These are phyloP conservation scores for Idaea dimidiata DNA, from an alignment of 2,888 invertebrate species.

Conservation along the genomic window DNA sequence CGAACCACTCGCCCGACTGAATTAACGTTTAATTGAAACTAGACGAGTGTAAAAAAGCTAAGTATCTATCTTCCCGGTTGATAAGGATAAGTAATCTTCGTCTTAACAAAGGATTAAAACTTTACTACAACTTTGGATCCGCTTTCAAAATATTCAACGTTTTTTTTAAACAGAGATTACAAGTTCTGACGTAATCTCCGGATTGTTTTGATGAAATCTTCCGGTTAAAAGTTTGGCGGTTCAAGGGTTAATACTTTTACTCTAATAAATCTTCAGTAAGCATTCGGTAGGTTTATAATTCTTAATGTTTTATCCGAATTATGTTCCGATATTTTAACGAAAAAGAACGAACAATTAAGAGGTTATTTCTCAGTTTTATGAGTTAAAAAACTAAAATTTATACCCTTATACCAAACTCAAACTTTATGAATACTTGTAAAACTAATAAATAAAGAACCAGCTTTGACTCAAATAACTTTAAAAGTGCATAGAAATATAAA, in stretches of 20 bases:
- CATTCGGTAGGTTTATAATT: conserved; percentile 14
- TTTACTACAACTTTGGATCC: conserved; percentile 35
- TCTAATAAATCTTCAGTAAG: conserved; percentile 7
- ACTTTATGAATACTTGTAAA: neutral
- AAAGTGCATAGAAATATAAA: neutral
- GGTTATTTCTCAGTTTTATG: neutral
- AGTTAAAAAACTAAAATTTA: neutral
- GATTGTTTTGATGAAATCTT: conserved; percentile 55
- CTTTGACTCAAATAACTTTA: neutral
- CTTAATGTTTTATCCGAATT: conserved; percentile 6
- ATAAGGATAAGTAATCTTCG: conserved; percentile 66
- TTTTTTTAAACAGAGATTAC: conserved; percentile 59
- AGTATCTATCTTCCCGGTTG: conserved; percentile 30
- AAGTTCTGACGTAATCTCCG: conserved; percentile 62
- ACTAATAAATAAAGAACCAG: neutral
- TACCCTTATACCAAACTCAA: neutral
- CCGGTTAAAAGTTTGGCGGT: conserved; percentile 35
- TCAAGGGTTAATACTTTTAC: conserved; percentile 8
- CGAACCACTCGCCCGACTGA: conserved; percentile 68
- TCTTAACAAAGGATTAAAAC: conserved; percentile 66
- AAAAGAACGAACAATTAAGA: neutral
- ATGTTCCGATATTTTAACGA: neutral
- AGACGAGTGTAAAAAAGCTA: conserved; percentile 58
- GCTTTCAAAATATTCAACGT: conserved; percentile 54
- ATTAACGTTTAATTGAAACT: conserved; percentile 78